Percentiles rank a stretch among this genome's conserved stretches.
These are phyloP conservation scores for Fragum fragum DNA, from an alignment of 2,888 invertebrate genomes.

Conservation along the genomic window DNA sequence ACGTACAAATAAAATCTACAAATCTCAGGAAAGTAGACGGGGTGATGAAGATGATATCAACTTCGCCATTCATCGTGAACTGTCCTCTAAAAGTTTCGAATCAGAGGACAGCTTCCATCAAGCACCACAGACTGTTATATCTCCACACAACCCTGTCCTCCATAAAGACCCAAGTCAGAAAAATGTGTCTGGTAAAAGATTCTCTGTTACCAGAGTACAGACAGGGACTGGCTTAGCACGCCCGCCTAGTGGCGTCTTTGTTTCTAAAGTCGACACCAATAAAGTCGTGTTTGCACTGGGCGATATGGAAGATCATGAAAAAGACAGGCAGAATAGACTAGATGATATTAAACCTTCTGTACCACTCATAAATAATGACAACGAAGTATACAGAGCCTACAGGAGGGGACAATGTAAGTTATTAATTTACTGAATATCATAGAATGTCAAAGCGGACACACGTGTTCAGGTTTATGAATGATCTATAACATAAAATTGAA, in stretches of 20 bases:
- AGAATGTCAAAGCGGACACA: no score
- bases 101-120: slow-evolving; percentile 52
- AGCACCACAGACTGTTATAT: slow-evolving; percentile 48
- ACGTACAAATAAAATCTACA: neutral
- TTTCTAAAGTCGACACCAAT: neutral
- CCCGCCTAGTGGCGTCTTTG: slow-evolving; percentile 10
- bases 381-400: slow-evolving; percentile 16
- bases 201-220: slow-evolving; percentile 33
- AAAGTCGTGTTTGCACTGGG: neutral
- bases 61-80: neutral
- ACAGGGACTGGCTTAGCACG: neutral
- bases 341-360: neutral
- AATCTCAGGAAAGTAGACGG: neutral
- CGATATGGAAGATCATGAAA: neutral
- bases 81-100: neutral
- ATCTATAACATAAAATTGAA: no score
- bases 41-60: neutral
- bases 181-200: slow-evolving; percentile 26
- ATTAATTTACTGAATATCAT: no score
- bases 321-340: slow-evolving; percentile 24
- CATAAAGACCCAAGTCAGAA: neutral
- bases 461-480: no score
- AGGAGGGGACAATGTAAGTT: slow-evolving; percentile 11
- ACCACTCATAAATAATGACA: neutral
- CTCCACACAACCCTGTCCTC: slow-evolving; percentile 11